Percentiles rank a stretch among this genome's conserved stretches.
Conservation (phyloP, 2,888 invertebrate species). For the Lydus trimaculatus region DNA sequence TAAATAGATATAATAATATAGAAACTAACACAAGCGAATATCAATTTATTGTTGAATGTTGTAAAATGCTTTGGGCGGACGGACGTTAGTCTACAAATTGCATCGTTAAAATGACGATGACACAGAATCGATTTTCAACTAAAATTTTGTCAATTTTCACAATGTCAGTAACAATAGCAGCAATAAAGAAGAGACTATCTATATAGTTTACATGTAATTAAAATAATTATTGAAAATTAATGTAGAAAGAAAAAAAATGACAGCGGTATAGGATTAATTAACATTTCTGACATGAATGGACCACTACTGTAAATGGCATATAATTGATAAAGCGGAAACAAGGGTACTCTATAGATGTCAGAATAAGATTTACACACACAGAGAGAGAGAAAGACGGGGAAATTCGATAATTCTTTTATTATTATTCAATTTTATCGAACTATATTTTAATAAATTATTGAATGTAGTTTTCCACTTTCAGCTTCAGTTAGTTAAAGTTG, state of each 20-base stretch:
- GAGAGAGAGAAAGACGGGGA: too few species aligned
- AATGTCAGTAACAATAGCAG: neutral
- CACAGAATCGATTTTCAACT: conserved; percentile 26
- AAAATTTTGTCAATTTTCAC: conserved; percentile 5
- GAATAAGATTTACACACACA: too few species aligned
- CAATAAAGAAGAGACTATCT: neutral
- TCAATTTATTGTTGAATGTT: conserved; percentile 18
- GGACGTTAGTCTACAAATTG: conserved; percentile 36
- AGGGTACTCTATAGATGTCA: too few species aligned
- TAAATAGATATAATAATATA: neutral
- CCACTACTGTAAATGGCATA: neutral
- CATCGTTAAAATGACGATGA: conserved; percentile 38
- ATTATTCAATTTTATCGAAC: neutral
- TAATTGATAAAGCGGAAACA: neutral
- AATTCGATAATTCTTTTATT: too few species aligned
- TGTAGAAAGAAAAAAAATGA: neutral
- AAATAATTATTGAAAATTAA: neutral
- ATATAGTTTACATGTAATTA: neutral
- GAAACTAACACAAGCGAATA: conserved; percentile 12
- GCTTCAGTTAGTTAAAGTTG: too few species aligned
- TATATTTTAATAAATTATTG: too few species aligned
- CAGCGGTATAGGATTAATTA: neutral
- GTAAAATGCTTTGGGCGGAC: conserved; percentile 18
- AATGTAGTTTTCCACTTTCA: too few species aligned
- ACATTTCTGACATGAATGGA: neutral